Percentiles rank a stretch among this genome's conserved stretches.
Evolutionary conservation across 1,140 invertebrate genomes (phyloP).

Genomic region (Xylocopa sonorina): DNA sequence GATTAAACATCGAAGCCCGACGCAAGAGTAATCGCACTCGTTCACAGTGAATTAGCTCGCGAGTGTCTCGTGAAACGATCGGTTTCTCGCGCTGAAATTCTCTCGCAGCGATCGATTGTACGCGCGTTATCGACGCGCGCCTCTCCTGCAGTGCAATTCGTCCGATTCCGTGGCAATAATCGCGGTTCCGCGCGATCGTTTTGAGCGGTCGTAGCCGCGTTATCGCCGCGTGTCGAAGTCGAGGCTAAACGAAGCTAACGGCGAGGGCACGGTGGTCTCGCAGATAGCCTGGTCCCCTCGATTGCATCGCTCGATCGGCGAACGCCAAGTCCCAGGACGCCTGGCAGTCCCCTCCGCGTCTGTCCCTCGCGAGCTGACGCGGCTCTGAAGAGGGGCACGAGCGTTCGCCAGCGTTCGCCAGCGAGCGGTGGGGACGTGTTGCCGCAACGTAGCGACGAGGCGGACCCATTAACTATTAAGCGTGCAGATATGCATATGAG

Average conservation of each 20-base stretch:
- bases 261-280: slow-evolving; percentile 57
- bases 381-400: slow-evolving; percentile 4
- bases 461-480: slow-evolving; percentile 74
- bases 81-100: neutral
- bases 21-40: no score
- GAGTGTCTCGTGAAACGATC: no score
- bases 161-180: neutral
- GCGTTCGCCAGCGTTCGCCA: no score
- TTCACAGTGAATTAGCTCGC: no score
- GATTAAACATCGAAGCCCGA: neutral
- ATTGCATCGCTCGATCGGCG: slow-evolving; percentile 60
- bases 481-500: slow-evolving; percentile 74
- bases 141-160: neutral
- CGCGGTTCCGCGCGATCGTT: slow-evolving; percentile 37
- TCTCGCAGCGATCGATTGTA: neutral
- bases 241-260: slow-evolving; percentile 67
- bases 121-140: neutral
- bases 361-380: no score
- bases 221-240: slow-evolving; percentile 28
- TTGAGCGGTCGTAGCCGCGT: slow-evolving; percentile 25
- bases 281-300: slow-evolving; percentile 56
- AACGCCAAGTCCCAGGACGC: neutral
- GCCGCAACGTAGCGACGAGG: slow-evolving; percentile 44
- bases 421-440: slow-evolving; percentile 43
- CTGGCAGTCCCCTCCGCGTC: no score